Base-by-base conservation (phyloP, 2,113 vertebrate genomes). In the Nanorana parkeri region DNA sequence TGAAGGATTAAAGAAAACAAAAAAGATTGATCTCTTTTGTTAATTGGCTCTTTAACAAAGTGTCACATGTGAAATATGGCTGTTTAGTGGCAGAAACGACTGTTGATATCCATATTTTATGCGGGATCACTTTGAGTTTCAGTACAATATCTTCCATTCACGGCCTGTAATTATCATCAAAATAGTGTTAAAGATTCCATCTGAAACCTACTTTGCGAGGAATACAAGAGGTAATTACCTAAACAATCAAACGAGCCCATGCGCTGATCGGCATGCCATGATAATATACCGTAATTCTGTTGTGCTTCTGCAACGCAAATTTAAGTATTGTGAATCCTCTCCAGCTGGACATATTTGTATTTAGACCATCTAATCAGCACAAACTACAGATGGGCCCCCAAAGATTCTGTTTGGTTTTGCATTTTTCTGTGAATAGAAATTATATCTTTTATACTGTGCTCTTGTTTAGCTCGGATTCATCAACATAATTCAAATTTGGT, bases 331-430 rank as follows among this genome's bases (percentile, higher is more conserved):
- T 82, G 36, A 64, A 66, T 36, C 36, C 61, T 67, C 51, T 82
- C 71, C 80, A 82, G 80, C 80, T 82, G 80, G 80, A 82, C 80
- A 82, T 55, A 82, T 82, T 82, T 55, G 74, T 67, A 63, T 68
- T 66, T 67, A 82, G 71, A 56, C 80, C 80, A 82, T 75, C 64
- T 75, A 19, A 82, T 82, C 80, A 82, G 60, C 80, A 82, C 29
- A 79, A 82, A 75, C 71, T 82, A 75, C 80, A 82, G 69, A 74
- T 82, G 80, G 73, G 71, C 64, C 80, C 71, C 52, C 71, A 67
- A n/a, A 75, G 80, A 82, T 82, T 82, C 67, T 75, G 80, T 82
- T 75, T 82, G 69, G 71, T 82, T 82, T 75, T 75, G 80, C 80
- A 82, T 75, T 74, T 82, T 75, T n/a, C 19, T 71, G 56, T 82